Base-by-base conservation (phyloP, 2,113 vertebrate species). In the Tupaia tana region DNA sequence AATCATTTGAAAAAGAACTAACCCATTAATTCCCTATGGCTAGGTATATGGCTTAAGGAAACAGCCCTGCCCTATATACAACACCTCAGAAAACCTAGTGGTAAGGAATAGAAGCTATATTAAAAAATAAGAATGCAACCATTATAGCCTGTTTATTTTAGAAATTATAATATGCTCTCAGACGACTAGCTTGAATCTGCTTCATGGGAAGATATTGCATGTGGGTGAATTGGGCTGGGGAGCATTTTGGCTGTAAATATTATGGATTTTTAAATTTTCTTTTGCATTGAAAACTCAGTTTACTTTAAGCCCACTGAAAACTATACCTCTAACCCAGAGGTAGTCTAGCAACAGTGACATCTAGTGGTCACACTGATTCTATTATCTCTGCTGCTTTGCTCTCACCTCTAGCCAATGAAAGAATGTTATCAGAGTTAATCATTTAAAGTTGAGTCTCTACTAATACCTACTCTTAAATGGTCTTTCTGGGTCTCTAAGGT, bases 331-430 rank as follows among this genome's bases (percentile, higher is more conserved):
- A 82, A 85, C 58, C 71, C 90, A 64, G 14, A 58, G 56, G 94
- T 83, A 64, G 61, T 43, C 89, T 89, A 24, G 70, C 94, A 84
- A 95, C 86, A 96, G 96, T 86, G 96, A 94, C 96, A 97, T 96
- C 97, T 97, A 96, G 96, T 95, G 97, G 95, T 34, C 74, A 82
- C 3, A 15, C 1, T 2, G 9, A 15, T 29, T 31, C 29, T 20
- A 43, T 34, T 69, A 59, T 2, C 34, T 52, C 22, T 5, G 10
- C 34, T n/a, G 31, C 43, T 43, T 27, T 27, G 11, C 71, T 3
- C 15, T n/a, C 52, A 52, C 6, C 2, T 80, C 14, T 8, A 43
- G 16, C 16, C 29, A 64, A 64, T 69, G 58, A 92, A 93, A 90
- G n/a, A 70, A 24, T 64, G 2, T 66, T 69, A 63, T 61, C 61